phyloP scores from a whole-genome alignment of 2,888 invertebrate species.

The Synanthedon vespiformis region DNA sequence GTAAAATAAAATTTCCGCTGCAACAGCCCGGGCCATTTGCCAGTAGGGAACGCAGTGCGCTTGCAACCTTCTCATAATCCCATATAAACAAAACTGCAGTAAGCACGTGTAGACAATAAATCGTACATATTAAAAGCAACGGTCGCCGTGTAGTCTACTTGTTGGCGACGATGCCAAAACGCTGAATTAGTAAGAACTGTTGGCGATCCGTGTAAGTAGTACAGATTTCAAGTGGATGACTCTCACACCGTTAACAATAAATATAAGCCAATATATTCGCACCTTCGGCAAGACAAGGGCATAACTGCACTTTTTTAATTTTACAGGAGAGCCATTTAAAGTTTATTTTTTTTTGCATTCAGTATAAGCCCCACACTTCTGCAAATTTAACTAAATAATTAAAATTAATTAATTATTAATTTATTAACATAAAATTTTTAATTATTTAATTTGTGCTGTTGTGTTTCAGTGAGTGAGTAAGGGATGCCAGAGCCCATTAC shows the following conservation, averaged over 20 bases:
- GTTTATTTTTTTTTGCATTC: no score
- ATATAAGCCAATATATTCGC: no score
- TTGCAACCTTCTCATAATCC: neutral
- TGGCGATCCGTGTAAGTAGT: constrained; percentile 1
- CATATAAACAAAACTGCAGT: constrained; percentile 1
- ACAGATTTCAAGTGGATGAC: constrained; percentile 7
- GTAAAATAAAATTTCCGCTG: neutral
- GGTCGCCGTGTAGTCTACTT: constrained; percentile 6
- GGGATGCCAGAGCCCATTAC: no score
- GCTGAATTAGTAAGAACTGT: constrained; percentile 14
- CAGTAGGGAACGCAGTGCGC: neutral
- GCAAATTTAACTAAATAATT: no score
- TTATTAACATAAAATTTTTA: no score
- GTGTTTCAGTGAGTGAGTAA: no score
- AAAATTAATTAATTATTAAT: no score
- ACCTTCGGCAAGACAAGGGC: no score
- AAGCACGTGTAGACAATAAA: constrained; percentile 13
- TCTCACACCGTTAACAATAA: constrained; percentile 5
- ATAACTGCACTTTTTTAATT: no score
- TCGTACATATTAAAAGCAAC: constrained; percentile 15
- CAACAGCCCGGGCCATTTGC: neutral
- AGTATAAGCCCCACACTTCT: no score
- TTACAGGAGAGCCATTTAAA: no score
- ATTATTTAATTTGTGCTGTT: no score
- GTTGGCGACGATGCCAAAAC: constrained; percentile 10